Base-by-base conservation (phyloP, 2,797 vertebrate species). In the Limnodromus scolopaceus region DNA sequence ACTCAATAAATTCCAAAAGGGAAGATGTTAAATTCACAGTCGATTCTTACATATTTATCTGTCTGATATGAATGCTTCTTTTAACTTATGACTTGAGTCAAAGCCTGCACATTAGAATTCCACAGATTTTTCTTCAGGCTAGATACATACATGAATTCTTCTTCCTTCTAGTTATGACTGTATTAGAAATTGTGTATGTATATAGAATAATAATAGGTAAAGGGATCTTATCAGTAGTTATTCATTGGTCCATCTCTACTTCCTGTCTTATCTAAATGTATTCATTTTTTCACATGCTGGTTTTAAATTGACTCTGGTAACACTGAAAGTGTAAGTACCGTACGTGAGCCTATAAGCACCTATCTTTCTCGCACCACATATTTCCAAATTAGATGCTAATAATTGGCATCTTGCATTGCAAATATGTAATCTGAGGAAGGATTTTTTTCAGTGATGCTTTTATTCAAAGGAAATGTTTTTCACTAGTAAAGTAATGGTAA, bases 51-150 rank as follows among this genome's bases (percentile, higher is more conserved):
- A 5, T 48, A 61, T 61, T 64, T 87, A 53, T 89, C 38, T 71
- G 8, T 55, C 77, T 48, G 13, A n/a, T 70, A 30, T 48, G 43
- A 41, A 60, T 57, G 61, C 49, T 58, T 57, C 55, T 51, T 89
- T 48, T 79, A 63, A 92, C 43, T 92, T 78, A 13, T 84, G 57
- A 80, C 38, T 77, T 28, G 23, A 89, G 57, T 76, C 55, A 79
- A 61, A 96, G 78, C 39, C n/a, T 89, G 12, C 55, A 24, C 34
- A 16, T 92, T 88, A 84, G 85, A 87, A 95, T 96, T 76, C 27
- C 65, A 41, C 34, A 57, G 36, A 43, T 51, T 94, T 87, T 78
- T 92, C 63, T 96, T 69, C 28, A 60, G 72, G 71, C 45, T 81
- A 66, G 53, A 51, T 84, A 91, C 38, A 46, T 95, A 61, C 14